Base-by-base conservation (phyloP, 2,113 vertebrate species). In the Reinhardtius hippoglossoides region DNA sequence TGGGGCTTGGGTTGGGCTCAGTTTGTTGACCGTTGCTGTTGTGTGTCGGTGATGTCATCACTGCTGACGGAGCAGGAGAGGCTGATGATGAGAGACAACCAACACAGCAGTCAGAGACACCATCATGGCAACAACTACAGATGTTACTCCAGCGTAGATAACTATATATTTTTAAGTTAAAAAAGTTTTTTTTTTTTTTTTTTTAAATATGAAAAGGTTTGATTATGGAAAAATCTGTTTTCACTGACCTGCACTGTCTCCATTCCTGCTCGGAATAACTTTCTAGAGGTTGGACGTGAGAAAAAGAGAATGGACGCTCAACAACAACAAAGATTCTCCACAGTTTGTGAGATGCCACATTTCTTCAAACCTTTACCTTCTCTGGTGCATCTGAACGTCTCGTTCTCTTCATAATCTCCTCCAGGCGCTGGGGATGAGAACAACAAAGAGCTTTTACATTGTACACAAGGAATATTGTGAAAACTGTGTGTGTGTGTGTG, bases 381-480 rank as follows among this genome's bases (percentile, higher is more conserved):
- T 98, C 96, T 74, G 91, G 54, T 50, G 92, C 58, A 85, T 98
- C 97, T 65, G 95, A 96, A 52, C 94, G 94, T 46, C 97, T 96
- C 18, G 98, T 99, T 92, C 98, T 96, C 93, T 96, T 98, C 98
- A 99, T 99, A 81, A 99, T 99, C 92, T 99, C 97, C 70, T 99
- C 98, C 78, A 99, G 95, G 67, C 97, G 95, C 98, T 99, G 77
- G 10, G 74, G 56, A 24, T 54, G 12, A 87, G 18, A 44, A 87
- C 81, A 93, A 31, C 1, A 12, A 27, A 5, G n/a, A n/a, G 1
- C 0, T 24, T 63, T 67, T 65, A 40, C 18, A 18, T 14, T 68
- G 16, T 7, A n/a, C 18, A 0, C 0, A 1, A 55, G 15, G 2
- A 50, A 5, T 20, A 50, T 27, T n/a, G 18, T 57, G 5, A 69